Evolutionary conservation across 2,113 vertebrate genomes (phyloP), one percentile per base, ranked within the genome.

Genomic region (Ictalurus furcatus): DNA sequence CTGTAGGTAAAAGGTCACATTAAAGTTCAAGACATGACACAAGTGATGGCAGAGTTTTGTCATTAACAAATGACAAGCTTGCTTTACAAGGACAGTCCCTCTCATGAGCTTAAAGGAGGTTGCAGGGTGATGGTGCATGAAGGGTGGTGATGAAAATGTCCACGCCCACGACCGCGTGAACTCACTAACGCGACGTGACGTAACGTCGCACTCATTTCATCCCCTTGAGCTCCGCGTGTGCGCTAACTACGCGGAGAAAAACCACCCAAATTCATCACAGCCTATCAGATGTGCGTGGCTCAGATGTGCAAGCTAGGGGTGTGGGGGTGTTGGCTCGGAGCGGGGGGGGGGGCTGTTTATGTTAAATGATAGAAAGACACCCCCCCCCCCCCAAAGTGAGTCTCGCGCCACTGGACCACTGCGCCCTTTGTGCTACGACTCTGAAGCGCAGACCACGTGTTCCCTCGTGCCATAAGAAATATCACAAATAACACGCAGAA

Each of bases 361-460:
- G 0, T 48, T 48, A 48, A 28, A 21, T 1, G 37, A 44, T 63
- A 63, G 21, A 40, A 63, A 84, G 21, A 40, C 37, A 34, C 30
- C 30, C 54, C 9, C 2, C 30, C 30, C 54, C 9, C 2, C 74
- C 6, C 17, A 30, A 7, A 44, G 8, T 4, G 54, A 59, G 13
- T 59, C 69, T 76, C 85, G 85, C 85, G 73, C 73, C 85, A 78
- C 25, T 16, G 28, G 34, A 17, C 74, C 58, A 21, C 87, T 85
- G 83, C 94, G 94, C 95, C 94, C 94, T 95, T 96, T 96, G 94
- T 95, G 95, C 94, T 90, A 93, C 92, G 92, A 94, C 93, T 92
- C 90, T 91, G 91, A 94, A 94, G 93, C 89, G 19, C 94, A 92
- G 88, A 95, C 93, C 96, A 96, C 95, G 95, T 96, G 95, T 94